A percentile compares a stretch with the other conserved stretches of the same genome.
phyloP scores from a whole-genome alignment of 1,140 invertebrate genomes.

The Eueides isabella region DNA sequence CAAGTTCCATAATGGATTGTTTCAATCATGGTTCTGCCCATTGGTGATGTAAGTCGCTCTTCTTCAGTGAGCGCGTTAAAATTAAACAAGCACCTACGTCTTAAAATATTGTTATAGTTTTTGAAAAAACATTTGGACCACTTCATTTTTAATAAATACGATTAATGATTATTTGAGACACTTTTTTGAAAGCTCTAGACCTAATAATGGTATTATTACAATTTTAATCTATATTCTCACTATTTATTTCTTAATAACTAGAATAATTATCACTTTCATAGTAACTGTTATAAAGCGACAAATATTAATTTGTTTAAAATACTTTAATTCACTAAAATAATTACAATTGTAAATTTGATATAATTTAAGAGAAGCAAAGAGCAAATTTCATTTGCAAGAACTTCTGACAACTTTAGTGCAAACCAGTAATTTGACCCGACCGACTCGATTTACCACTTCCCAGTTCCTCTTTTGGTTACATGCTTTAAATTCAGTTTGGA shows the following conservation, averaged over 20 bases:
- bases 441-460: slow-evolving; percentile 46
- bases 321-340: neutral
- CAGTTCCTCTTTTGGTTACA: slow-evolving; percentile 48
- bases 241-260: neutral
- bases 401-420: slow-evolving; percentile 24
- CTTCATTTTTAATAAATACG: neutral
- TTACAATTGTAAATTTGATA: neutral
- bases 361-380: slow-evolving; percentile 1
- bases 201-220: neutral
- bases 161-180: neutral
- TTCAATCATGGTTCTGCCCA: slow-evolving; percentile 41
- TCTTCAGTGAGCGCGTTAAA: neutral
- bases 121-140: neutral
- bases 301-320: neutral
- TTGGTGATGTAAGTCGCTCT: slow-evolving; percentile 46
- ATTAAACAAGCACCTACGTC: neutral
- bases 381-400: slow-evolving; percentile 6
- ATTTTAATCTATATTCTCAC: neutral
- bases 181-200: neutral
- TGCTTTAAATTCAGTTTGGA: slow-evolving; percentile 39
- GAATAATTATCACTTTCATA: neutral
- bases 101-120: no score
- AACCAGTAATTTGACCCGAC: slow-evolving; percentile 29
- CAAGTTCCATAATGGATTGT: slow-evolving; percentile 47
- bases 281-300: neutral